phyloP scores from a whole-genome alignment of 2,113 vertebrate species.

The Aegotheles bennettii region DNA sequence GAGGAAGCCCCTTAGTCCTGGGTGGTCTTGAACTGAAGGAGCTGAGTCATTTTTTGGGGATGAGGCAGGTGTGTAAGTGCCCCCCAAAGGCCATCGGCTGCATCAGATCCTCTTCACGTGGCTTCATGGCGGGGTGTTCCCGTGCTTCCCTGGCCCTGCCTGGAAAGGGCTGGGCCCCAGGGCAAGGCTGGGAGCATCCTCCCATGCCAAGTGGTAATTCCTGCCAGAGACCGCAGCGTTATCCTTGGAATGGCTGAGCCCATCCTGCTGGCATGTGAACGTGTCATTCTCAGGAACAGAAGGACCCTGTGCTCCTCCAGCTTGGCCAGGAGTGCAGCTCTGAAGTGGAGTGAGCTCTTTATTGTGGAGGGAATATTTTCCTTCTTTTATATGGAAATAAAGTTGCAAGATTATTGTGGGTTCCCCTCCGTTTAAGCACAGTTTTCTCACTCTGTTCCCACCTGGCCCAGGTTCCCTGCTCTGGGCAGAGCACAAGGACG shows the following conservation, averaged over 20 bases:
- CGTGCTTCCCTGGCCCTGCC: not conserved
- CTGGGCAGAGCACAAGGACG: not conserved
- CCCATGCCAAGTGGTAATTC: not conserved
- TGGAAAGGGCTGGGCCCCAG: not conserved
- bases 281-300: not conserved
- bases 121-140: not conserved
- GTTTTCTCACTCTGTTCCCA: not conserved
- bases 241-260: not conserved
- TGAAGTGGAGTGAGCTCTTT: not conserved
- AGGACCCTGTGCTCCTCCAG: not conserved
- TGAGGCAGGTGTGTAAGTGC: not conserved
- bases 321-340: not conserved
- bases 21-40: not conserved
- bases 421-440: not conserved
- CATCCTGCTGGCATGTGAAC: not conserved
- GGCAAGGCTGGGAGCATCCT: not conserved
- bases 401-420: not conserved
- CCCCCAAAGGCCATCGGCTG: not conserved
- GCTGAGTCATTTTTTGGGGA: not conserved
- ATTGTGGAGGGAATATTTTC: not conserved
- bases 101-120: not conserved
- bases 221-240: not conserved
- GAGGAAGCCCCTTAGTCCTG: not conserved
- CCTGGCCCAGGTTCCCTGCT: not conserved
- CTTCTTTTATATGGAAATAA: slow-evolving; percentile 49